Conservation (phyloP, 2,888 invertebrate species). For the Phorcus lineatus region DNA sequence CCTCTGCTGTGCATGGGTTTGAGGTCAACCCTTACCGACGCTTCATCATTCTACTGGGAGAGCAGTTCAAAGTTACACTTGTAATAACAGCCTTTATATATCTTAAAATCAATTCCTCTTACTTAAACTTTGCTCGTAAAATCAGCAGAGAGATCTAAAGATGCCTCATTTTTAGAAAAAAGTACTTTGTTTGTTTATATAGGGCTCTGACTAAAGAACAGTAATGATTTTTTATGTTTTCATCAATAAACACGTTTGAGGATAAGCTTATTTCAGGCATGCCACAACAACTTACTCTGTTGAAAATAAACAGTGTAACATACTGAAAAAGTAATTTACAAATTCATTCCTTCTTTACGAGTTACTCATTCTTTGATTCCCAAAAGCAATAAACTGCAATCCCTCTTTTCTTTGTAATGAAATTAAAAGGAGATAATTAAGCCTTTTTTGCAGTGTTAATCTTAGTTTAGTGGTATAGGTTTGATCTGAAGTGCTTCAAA, state of each 20-base stretch:
- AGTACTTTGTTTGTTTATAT: neutral
- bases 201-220: neutral
- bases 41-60: neutral
- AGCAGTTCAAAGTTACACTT: neutral
- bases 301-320: too few species aligned
- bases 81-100: neutral
- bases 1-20: neutral
- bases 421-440: too few species aligned
- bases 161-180: neutral
- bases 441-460: too few species aligned
- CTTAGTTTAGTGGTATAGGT: too few species aligned
- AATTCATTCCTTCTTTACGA: too few species aligned
- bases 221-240: constrained; percentile 6
- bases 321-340: too few species aligned
- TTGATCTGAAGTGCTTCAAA: too few species aligned
- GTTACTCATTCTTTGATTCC: too few species aligned
- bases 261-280: neutral
- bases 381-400: too few species aligned
- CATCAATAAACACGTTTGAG: neutral
- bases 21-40: neutral
- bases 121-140: neutral
- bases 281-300: too few species aligned
- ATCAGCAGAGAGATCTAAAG: neutral
- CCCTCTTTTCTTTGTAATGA: too few species aligned
- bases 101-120: neutral